Percentiles rank a stretch among this genome's conserved stretches.
Conservation (phyloP, 2,113 vertebrate species). For the Lycaon pictus region DNA sequence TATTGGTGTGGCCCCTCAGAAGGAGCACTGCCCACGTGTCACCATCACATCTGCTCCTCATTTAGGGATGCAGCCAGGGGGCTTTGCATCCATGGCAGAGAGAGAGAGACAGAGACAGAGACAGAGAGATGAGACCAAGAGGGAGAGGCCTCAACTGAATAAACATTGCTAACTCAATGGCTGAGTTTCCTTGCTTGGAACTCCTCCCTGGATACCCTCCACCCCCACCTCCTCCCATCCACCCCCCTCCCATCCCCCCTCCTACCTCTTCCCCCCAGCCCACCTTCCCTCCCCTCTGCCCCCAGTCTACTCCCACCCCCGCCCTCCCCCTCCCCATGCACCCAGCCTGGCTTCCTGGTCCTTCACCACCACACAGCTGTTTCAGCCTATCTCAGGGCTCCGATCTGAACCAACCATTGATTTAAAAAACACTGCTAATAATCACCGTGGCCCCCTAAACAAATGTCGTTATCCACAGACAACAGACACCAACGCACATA, state of each 20-base stretch:
- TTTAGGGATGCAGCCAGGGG: neutral
- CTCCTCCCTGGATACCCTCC: neutral
- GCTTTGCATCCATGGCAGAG: neutral
- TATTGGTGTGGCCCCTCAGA: neutral
- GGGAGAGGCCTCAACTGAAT: neutral
- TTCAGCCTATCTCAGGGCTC: neutral
- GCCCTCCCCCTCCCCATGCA: neutral
- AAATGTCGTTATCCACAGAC: conserved; percentile 43
- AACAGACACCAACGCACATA: neutral
- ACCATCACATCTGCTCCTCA: too few relatives aligned
- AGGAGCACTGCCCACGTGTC: neutral
- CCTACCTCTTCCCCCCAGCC: neutral
- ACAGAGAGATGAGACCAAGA: neutral
- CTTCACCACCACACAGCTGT: neutral
- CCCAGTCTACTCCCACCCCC: neutral
- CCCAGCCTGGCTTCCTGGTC: neutral
- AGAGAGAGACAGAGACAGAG: too few relatives aligned
- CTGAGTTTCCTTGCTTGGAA: neutral
- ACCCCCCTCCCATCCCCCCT: neutral
- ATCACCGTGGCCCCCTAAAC: conserved; percentile 8
- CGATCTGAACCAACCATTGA: neutral
- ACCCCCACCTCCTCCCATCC: neutral
- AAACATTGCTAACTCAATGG: neutral
- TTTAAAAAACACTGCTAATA: conserved; percentile 47
- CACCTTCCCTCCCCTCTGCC: neutral